These are phyloP conservation scores for Grammomys dolichurus DNA, from an alignment of 2,113 vertebrate genomes.

Conservation along the genomic window DNA sequence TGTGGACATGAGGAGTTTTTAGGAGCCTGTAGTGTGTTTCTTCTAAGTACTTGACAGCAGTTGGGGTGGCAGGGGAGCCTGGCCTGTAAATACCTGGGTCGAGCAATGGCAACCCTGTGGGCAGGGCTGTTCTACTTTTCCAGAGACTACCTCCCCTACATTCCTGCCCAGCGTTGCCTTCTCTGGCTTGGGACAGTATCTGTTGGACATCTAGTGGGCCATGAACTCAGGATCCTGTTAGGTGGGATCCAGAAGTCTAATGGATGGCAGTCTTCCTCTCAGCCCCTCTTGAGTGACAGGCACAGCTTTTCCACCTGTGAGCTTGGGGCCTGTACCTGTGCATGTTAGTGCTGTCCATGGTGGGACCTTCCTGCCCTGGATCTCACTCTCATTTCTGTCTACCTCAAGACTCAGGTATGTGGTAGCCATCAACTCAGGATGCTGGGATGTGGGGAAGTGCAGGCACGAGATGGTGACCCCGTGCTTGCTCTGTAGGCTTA, in stretches of 20 bases:
- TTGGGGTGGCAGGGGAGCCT: not conserved
- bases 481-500: not conserved
- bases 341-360: not conserved
- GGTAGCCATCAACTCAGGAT: not conserved
- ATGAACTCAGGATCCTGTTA: slow-evolving; percentile 63
- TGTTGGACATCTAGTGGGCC: slow-evolving; percentile 10
- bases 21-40: not conserved
- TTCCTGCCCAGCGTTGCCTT: not conserved
- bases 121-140: not conserved
- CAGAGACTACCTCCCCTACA: not conserved
- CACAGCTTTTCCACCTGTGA: slow-evolving; percentile 71
- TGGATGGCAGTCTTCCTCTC: slow-evolving; percentile 28
- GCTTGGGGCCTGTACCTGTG: slow-evolving; percentile 11
- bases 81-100: not conserved
- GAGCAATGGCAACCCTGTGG: not conserved
- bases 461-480: not conserved
- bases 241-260: slow-evolving; percentile 46
- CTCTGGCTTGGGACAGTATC: not conserved
- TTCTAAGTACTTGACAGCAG: not conserved
- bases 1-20: not conserved
- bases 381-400: not conserved
- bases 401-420: too few relatives aligned
- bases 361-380: slow-evolving; percentile 1
- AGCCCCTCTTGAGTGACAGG: not conserved
- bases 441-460: not conserved